Conservation (phyloP, 1,140 invertebrate genomes). For the Drepana arcuata region DNA sequence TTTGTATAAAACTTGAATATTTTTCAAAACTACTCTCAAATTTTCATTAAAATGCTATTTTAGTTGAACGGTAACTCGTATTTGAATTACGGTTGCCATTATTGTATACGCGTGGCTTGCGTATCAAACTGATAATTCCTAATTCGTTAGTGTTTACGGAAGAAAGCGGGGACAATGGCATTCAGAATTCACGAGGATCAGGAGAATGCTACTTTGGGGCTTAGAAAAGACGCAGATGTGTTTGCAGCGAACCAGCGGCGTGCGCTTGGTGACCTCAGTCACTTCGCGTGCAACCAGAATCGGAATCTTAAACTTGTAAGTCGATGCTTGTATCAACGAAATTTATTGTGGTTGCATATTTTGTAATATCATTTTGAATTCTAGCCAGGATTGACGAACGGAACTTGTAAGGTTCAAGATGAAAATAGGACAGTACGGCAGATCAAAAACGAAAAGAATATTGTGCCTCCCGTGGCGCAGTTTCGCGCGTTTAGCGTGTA, state of each 20-base stretch:
- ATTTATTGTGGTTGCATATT: slow-evolving; percentile 1
- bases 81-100: slow-evolving; percentile 30
- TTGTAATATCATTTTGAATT: slow-evolving; percentile 15
- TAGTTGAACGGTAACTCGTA: slow-evolving; percentile 17
- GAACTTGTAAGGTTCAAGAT: slow-evolving; percentile 60
- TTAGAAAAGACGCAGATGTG: slow-evolving; percentile 59
- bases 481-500: slow-evolving; percentile 82
- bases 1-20: slow-evolving; percentile 25
- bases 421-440: slow-evolving; percentile 56
- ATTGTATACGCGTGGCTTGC: slow-evolving; percentile 23
- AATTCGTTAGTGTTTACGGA: slow-evolving; percentile 47
- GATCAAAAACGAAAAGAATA: slow-evolving; percentile 64
- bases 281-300: slow-evolving; percentile 59
- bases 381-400: slow-evolving; percentile 56
- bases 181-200: slow-evolving; percentile 79
- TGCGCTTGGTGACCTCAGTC: slow-evolving; percentile 60
- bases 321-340: slow-evolving; percentile 11
- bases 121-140: slow-evolving; percentile 22
- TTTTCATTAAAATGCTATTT: slow-evolving; percentile 42
- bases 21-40: slow-evolving; percentile 34
- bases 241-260: slow-evolving; percentile 72
- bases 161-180: slow-evolving; percentile 71
- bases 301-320: slow-evolving; percentile 56
- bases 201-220: slow-evolving; percentile 71
- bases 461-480: slow-evolving; percentile 74